A percentile compares a stretch with the other conserved stretches of the same genome.
phyloP scores from a whole-genome alignment of 2,113 vertebrate genomes.

The Chroicocephalus ridibundus region DNA sequence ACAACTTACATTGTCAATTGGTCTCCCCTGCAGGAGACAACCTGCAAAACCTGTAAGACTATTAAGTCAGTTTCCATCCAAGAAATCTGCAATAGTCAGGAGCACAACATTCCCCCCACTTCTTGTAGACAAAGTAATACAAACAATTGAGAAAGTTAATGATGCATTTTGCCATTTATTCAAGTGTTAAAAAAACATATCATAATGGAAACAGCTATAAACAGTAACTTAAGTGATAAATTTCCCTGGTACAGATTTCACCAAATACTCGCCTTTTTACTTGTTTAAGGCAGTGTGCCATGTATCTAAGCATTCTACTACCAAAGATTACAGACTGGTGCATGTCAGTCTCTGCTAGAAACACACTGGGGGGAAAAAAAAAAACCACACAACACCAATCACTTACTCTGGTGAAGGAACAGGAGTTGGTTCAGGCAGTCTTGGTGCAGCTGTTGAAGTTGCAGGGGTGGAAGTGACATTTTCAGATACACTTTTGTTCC shows the following conservation, averaged over 20 bases:
- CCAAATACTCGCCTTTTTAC: background rate
- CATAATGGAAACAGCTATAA: background rate
- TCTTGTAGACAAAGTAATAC: background rate
- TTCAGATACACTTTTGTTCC: conserved; percentile 75
- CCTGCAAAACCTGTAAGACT: background rate
- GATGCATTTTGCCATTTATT: background rate
- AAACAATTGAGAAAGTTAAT: background rate
- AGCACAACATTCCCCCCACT: background rate
- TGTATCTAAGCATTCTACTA: background rate
- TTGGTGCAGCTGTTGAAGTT: conserved; percentile 58
- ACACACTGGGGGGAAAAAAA: background rate
- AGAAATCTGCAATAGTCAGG: background rate
- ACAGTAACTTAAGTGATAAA: background rate
- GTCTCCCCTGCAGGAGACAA: background rate
- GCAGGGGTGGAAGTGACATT: conserved; percentile 65
- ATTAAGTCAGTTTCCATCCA: background rate
- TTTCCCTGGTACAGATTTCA: background rate
- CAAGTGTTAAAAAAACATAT: background rate
- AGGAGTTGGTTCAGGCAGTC: conserved; percentile 67
- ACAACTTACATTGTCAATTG: background rate
- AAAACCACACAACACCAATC: background rate
- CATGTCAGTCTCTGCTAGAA: background rate
- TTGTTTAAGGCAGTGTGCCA: background rate
- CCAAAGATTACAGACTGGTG: background rate
- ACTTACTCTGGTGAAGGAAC: conserved; percentile 82